These are phyloP conservation scores for Brachionus rubens DNA, from an alignment of 1,140 invertebrate genomes.

Conservation along the genomic window DNA sequence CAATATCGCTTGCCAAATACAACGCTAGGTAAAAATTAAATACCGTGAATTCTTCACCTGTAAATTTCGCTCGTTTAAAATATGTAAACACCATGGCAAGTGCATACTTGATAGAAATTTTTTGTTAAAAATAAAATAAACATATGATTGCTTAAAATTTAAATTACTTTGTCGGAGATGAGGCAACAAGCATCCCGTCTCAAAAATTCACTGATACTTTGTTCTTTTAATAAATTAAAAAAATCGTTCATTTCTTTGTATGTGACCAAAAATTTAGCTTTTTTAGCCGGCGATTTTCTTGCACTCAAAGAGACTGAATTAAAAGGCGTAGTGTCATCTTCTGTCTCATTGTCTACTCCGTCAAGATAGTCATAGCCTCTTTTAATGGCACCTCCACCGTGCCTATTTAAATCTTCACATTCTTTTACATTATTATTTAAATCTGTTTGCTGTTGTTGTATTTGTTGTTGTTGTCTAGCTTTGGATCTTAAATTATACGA, in stretches of 20 bases:
- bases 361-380: conserved; percentile 29
- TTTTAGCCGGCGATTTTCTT: conserved; percentile 42
- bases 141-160: background rate
- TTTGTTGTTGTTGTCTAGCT: background rate
- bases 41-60: conserved; percentile 61
- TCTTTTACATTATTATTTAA: background rate
- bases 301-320: background rate
- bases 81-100: conserved; percentile 66
- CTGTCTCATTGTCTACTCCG: conserved; percentile 5
- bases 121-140: conserved; percentile 47
- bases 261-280: conserved; percentile 36
- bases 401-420: background rate
- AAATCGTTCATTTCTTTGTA: conserved; percentile 46
- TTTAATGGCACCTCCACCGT: conserved; percentile 3
- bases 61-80: conserved; percentile 63
- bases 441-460: background rate
- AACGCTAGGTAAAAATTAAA: conserved; percentile 65
- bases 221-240: conserved; percentile 49
- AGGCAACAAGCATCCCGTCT: conserved; percentile 53
- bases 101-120: conserved; percentile 59
- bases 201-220: conserved; percentile 55
- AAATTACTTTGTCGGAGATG: conserved; percentile 57
- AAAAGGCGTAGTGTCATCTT: background rate
- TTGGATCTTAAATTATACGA: conserved; percentile 22
- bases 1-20: conserved; percentile 66